These are phyloP conservation scores for Ursus arctos DNA, from an alignment of 2,113 vertebrate species.

Conservation along the genomic window DNA sequence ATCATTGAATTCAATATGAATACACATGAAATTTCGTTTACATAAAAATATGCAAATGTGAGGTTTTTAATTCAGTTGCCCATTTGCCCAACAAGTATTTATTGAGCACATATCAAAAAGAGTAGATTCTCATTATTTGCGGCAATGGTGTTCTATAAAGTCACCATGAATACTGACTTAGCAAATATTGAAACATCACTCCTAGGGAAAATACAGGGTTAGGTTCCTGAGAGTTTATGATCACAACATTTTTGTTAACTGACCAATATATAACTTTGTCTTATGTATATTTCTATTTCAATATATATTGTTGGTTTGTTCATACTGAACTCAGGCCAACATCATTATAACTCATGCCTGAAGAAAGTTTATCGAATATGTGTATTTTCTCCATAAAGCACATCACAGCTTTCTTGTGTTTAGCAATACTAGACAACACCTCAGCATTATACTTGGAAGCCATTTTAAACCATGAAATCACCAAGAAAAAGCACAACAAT, in stretches of 20 bases:
- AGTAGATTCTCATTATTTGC: not conserved
- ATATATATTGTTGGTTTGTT: not conserved
- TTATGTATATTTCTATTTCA: constrained; percentile 15
- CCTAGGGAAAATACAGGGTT: not conserved
- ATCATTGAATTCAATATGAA: not conserved
- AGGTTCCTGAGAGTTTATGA: not conserved
- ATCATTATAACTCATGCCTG: not conserved
- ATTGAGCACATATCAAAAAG: not conserved
- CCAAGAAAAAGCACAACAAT: not conserved
- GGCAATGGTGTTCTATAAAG: not conserved
- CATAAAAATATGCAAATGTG: not conserved
- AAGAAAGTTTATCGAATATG: not conserved
- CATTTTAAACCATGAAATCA: not conserved
- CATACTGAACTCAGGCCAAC: not conserved
- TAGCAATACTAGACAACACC: not conserved
- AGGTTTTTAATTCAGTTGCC: not conserved
- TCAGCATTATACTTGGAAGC: not conserved
- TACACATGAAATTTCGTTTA: not conserved
- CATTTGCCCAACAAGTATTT: not conserved
- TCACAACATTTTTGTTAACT: constrained; percentile 1
- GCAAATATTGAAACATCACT: not conserved
- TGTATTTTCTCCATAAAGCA: not conserved
- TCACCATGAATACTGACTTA: not conserved
- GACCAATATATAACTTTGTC: not conserved
- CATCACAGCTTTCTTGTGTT: not conserved